These are phyloP conservation scores for Acanthornis magna DNA, from an alignment of 2,797 vertebrate species.

Conservation along the genomic window DNA sequence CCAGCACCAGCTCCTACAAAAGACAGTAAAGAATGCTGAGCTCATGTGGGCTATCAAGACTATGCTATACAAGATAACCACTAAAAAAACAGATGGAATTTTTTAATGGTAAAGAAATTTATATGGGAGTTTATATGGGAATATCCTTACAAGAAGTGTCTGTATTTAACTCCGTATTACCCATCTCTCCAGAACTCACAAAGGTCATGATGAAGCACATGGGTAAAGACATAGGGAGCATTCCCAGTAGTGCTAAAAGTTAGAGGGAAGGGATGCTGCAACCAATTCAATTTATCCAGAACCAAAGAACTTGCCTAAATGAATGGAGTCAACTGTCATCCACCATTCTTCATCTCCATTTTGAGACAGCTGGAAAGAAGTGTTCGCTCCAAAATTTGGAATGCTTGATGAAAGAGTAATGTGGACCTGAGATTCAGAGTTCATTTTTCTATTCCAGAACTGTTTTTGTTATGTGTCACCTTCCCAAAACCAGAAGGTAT, in stretches of 20 bases:
- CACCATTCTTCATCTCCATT: not conserved
- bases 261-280: rapidly evolving
- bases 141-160: not conserved
- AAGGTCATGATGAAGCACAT: rapidly evolving
- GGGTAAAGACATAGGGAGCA: not conserved
- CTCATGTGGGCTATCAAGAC: not conserved
- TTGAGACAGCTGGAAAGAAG: not conserved
- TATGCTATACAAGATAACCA: not conserved
- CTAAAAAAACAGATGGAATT: not conserved
- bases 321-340: not conserved
- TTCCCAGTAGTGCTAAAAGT: not conserved
- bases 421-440: not conserved
- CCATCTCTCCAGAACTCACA: not conserved
- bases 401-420: not conserved
- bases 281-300: not conserved
- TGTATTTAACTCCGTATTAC: not conserved
- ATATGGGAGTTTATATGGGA: not conserved
- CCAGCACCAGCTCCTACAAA: not conserved
- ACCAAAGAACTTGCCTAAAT: not conserved
- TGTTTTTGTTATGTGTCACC: not conserved
- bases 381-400: not conserved
- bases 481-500: not conserved
- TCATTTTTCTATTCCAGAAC: not conserved
- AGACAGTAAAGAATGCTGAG: not conserved
- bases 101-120: not conserved